Evolutionary conservation across 2,113 vertebrate genomes (phyloP).

Genomic region (Pholis gunnellus): DNA sequence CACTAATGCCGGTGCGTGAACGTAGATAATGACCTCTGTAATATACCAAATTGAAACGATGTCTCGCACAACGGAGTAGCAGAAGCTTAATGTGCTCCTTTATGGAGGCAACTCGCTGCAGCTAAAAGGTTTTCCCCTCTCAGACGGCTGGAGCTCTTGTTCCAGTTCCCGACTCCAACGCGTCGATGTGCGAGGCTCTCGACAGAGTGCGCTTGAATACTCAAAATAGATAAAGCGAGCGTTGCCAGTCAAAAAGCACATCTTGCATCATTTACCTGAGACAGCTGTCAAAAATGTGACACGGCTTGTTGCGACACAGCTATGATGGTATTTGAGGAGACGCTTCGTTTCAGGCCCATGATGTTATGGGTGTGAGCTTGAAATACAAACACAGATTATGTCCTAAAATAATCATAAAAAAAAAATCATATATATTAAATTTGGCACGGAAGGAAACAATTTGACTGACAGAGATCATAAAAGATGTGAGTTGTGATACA

Average conservation of each 20-base stretch:
- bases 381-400: background rate
- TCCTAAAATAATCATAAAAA: background rate
- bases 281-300: conserved; percentile 50
- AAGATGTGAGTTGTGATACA: background rate
- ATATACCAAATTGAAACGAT: conserved; percentile 53
- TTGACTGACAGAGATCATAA: background rate
- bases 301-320: background rate
- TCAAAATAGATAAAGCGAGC: conserved; percentile 39
- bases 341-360: background rate
- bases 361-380: background rate
- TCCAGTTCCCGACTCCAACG: background rate
- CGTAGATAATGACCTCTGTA: conserved; percentile 65
- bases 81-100: conserved; percentile 27
- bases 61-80: conserved; percentile 22
- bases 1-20: conserved; percentile 49
- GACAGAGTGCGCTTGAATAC: conserved; percentile 1
- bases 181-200: background rate
- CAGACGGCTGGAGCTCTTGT: background rate
- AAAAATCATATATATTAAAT: background rate
- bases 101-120: conserved; percentile 5
- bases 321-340: conserved; percentile 3
- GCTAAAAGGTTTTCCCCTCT: background rate
- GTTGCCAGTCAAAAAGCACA: conserved; percentile 40
- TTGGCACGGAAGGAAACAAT: background rate
- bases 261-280: conserved; percentile 46